Evolutionary conservation across 2,888 invertebrate genomes (phyloP).

Genomic region (Lasioglossum zephyrum): DNA sequence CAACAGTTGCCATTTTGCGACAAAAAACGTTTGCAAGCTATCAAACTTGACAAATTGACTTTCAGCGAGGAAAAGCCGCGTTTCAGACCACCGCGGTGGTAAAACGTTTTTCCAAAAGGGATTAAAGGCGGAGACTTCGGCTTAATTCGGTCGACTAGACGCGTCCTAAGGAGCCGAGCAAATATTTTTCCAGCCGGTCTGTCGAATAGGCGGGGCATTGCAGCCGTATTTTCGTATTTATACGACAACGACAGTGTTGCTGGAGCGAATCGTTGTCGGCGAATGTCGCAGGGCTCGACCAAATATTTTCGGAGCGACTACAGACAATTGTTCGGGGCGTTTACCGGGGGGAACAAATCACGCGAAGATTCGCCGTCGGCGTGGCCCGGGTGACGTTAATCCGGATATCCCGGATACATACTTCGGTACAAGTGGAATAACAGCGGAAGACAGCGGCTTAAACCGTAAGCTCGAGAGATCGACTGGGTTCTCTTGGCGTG

Average conservation of each 20-base stretch:
- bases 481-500: conserved; percentile 59
- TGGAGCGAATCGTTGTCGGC: background rate
- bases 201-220: background rate
- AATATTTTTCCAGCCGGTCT: conserved; percentile 9
- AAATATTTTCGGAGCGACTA: conserved; percentile 36
- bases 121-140: background rate
- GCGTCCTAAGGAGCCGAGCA: background rate
- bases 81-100: background rate
- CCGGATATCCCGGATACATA: conserved; percentile 68
- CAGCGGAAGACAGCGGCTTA: conserved; percentile 60
- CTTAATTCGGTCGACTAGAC: background rate
- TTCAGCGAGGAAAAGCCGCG: background rate
- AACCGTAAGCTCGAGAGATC: conserved; percentile 68
- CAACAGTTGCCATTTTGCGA: background rate
- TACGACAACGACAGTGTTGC: background rate
- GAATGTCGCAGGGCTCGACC: conserved; percentile 5
- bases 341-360: conserved; percentile 52
- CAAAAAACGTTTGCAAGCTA: background rate
- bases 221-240: conserved; percentile 4
- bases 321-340: conserved; percentile 29
- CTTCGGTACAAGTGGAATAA: conserved; percentile 59
- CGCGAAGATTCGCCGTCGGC: conserved; percentile 38
- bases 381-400: conserved; percentile 66
- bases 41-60: conserved; percentile 5
- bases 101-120: background rate